A percentile compares a stretch with the other conserved stretches of the same genome.
Conservation (phyloP, 1,140 invertebrate genomes). For the Lepidurus couesii region DNA sequence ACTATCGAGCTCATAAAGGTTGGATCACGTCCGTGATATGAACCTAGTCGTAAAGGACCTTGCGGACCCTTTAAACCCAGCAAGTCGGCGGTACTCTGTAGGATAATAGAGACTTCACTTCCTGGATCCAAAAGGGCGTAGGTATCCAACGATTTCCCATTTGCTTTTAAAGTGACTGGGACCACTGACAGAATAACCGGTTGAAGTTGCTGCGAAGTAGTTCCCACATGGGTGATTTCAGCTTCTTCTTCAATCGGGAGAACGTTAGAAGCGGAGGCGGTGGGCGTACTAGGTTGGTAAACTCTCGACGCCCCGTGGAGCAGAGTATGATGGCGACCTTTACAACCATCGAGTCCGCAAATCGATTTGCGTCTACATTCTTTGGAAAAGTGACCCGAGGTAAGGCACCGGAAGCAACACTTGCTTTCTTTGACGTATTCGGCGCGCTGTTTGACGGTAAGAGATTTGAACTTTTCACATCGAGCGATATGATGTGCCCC, state of each 20-base stretch:
- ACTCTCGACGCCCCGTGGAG: not conserved
- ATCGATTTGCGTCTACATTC: not conserved
- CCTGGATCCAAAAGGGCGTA: constrained; percentile 28
- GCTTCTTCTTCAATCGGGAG: not conserved
- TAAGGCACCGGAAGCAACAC: not conserved
- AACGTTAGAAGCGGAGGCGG: not conserved
- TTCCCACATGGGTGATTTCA: not conserved
- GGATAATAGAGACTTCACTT: constrained; percentile 27
- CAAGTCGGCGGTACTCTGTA: not conserved
- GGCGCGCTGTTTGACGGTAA: not conserved
- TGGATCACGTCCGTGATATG: constrained; percentile 30
- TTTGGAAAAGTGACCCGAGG: no score
- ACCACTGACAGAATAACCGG: constrained; percentile 2
- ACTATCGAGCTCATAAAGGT: not conserved
- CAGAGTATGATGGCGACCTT: not conserved
- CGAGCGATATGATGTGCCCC: not conserved
- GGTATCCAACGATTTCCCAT: not conserved
- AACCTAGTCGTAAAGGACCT: not conserved
- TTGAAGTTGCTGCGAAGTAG: not conserved
- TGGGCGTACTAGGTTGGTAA: not conserved
- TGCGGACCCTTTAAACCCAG: constrained; percentile 5
- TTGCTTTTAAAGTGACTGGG: not conserved
- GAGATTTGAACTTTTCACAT: constrained; percentile 15
- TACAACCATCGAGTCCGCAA: not conserved
- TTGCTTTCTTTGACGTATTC: not conserved